Evolutionary conservation across 2,888 invertebrate genomes (phyloP), one percentile per base, ranked within the genome.

Genomic region (Ormyrus thymus): DNA sequence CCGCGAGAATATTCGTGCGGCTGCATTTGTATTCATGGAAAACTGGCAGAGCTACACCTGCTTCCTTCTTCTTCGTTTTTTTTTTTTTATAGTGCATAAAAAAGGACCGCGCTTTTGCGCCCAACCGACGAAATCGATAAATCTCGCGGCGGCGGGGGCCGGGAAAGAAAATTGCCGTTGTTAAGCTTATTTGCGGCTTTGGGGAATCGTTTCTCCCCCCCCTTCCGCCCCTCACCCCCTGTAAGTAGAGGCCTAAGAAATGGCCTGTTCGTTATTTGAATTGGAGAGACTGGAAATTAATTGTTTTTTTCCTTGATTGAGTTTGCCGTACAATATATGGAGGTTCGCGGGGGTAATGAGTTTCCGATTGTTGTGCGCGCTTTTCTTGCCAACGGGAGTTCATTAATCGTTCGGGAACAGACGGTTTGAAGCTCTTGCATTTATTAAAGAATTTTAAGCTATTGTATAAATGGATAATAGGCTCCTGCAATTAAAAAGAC

Each of bases 21-120:
- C 71, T 74, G 74, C 84, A 86, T 85, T 85, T 85, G 84, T 86
- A 85, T 86, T 86, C 85, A 86, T 85, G 82, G 84, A 84, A 86
- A 84, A 83, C 82, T 75, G 13, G 58, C 59, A 70, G 51, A 56
- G 53, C 58, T 46, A 11, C 48, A 74, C 68, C 61, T 61, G 61
- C 11, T 7, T 45, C 58, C 58, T 15, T 50, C 53, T n/a, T 15
- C 29, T 29, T 59, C 29, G 7, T n/a, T 5, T 58, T 46, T 48
- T 7, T 29, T 66, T 66, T 73, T 71, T 66, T 75, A 53, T 71
- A 61, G 70, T 64, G 9, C 53, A 59, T 74, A 65, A 75, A 79
- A 75, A 75, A 43, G 51, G 15, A 53, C 7, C 15, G 51, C 9
- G 55, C 51, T 71, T 50, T 76, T 15, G 13, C 6, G 7, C 11